Conservation (phyloP, 2,797 vertebrate species). For the Eleutherodactylus coqui region DNA sequence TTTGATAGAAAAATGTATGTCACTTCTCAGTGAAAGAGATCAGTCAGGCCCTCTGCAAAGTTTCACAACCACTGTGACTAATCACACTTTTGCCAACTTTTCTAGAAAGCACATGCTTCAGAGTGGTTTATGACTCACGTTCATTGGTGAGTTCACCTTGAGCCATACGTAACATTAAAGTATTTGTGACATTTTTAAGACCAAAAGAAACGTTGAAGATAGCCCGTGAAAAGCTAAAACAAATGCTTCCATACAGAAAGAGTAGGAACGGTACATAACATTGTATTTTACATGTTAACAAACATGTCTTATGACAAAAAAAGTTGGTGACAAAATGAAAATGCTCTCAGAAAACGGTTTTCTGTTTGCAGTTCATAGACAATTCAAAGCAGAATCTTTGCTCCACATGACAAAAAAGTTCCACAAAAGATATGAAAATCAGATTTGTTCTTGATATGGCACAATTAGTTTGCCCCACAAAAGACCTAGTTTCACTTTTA, state of each 20-base stretch:
- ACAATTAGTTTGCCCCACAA: constrained; percentile 21
- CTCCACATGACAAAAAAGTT: background rate
- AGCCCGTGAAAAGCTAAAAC: background rate
- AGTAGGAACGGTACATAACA: background rate
- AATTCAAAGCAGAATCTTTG: constrained; percentile 26
- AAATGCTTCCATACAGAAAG: background rate
- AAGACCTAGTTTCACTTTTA: constrained; percentile 29
- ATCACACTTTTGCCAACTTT: background rate
- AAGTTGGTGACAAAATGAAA: background rate
- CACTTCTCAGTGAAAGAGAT: background rate
- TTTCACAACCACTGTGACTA: background rate
- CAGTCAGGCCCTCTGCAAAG: background rate
- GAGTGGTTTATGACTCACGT: background rate
- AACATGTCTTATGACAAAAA: constrained; percentile 1
- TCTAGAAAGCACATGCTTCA: constrained; percentile 2
- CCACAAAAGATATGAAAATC: constrained; percentile 15
- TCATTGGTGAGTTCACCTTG: background rate
- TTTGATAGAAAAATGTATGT: background rate
- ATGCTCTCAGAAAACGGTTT: background rate
- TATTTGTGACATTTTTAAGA: constrained; percentile 19
- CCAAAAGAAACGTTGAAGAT: background rate
- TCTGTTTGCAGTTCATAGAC: background rate
- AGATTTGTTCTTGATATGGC: constrained; percentile 6
- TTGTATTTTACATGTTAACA: constrained; percentile 1
- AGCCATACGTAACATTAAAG: constrained; percentile 23